phyloP scores from a whole-genome alignment of 2,888 invertebrate genomes.

The Agriotes lineatus region DNA sequence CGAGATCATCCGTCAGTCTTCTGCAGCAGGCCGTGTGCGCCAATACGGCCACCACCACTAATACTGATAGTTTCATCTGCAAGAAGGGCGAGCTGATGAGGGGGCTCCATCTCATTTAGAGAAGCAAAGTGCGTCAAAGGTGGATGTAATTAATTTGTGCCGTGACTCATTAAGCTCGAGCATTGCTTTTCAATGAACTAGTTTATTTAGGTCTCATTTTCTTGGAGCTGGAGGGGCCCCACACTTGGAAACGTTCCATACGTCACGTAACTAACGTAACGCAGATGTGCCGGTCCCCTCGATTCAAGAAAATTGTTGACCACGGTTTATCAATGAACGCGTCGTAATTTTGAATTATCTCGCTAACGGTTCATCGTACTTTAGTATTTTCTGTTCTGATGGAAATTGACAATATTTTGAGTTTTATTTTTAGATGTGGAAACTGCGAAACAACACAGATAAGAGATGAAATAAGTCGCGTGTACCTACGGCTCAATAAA shows the following conservation, averaged over 20 bases:
- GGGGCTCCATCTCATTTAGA: too few relatives aligned
- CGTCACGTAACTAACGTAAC: slow-evolving; percentile 6
- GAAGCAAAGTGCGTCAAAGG: too few relatives aligned
- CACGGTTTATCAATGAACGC: too few relatives aligned
- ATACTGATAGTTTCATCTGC: slow-evolving; percentile 61
- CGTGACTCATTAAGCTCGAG: neutral
- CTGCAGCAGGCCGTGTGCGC: slow-evolving; percentile 52
- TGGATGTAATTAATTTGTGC: too few relatives aligned
- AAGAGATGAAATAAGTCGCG: too few relatives aligned
- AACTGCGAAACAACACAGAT: too few relatives aligned
- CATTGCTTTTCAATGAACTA: slow-evolving; percentile 7
- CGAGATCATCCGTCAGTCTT: slow-evolving; percentile 56
- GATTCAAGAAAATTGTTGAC: neutral
- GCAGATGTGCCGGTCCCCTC: neutral
- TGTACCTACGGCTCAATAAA: too few relatives aligned
- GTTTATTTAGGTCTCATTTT: slow-evolving; percentile 6
- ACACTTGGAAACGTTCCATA: neutral
- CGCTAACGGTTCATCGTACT: slow-evolving; percentile 11
- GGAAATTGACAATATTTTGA: neutral
- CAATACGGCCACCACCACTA: slow-evolving; percentile 54
- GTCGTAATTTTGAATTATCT: neutral
- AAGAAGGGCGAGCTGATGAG: slow-evolving; percentile 41
- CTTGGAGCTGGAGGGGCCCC: neutral
- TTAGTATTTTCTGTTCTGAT: neutral
- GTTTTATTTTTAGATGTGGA: too few relatives aligned